These are phyloP conservation scores for Pegea sp. DNA, from an alignment of 23 tunicate genomes.

Conservation along the genomic window DNA sequence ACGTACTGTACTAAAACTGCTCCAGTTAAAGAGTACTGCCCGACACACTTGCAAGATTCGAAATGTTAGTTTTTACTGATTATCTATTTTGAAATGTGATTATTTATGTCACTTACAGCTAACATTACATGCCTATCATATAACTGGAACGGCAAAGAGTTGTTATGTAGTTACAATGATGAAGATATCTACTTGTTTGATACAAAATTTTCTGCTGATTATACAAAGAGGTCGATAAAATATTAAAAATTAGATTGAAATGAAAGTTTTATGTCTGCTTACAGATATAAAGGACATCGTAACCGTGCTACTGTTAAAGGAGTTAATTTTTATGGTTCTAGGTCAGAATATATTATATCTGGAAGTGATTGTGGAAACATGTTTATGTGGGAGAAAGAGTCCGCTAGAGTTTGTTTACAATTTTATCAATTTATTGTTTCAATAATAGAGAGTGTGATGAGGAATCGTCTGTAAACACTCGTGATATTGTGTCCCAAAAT, in stretches of 20 bases:
- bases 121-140: constrained; percentile 68
- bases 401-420: constrained; percentile 20
- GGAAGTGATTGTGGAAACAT: constrained; percentile 91
- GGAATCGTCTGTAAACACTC: too few species aligned
- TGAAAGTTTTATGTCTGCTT: background rate
- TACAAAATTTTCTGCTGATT: constrained; percentile 42
- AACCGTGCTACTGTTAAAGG: constrained; percentile 83
- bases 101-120: constrained; percentile 16
- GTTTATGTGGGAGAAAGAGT: constrained; percentile 68
- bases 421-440: background rate
- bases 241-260: background rate
- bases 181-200: constrained; percentile 76
- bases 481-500: too few species aligned
- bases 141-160: constrained; percentile 51
- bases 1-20: too few species aligned
- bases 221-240: constrained; percentile 11
- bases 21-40: constrained; percentile 19
- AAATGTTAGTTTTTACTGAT: constrained; percentile 8
- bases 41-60: constrained; percentile 22
- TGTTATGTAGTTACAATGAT: constrained; percentile 81
- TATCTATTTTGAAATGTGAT: background rate
- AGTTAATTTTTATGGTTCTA: constrained; percentile 76
- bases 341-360: constrained; percentile 60
- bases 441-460: too few species aligned
- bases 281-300: constrained; percentile 69